A percentile compares a stretch with the other conserved stretches of the same genome.
Evolutionary conservation across 2,113 vertebrate species (phyloP).

Genomic region (Pyxicephalus adspersus): DNA sequence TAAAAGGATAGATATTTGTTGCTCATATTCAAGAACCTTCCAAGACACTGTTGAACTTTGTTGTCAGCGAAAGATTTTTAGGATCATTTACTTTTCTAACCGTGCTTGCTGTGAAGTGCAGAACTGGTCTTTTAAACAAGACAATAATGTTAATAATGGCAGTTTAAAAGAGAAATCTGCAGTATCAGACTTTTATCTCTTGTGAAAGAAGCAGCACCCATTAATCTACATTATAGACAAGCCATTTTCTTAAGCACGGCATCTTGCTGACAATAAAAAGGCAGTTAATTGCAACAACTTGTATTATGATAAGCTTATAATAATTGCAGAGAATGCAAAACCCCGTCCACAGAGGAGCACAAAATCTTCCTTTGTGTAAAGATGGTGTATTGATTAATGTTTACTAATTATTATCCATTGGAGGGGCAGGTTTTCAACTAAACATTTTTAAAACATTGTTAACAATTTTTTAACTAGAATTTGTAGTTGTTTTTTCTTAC

Average conservation of each 20-base stretch:
- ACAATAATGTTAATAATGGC: neutral
- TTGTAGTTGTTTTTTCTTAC: too few species aligned
- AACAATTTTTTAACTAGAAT: neutral
- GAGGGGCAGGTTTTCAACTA: neutral
- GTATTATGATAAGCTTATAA: neutral
- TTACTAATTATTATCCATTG: neutral
- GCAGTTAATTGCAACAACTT: conserved; percentile 17
- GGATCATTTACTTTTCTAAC: too few species aligned
- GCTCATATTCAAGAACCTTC: too few species aligned
- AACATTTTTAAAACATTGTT: neutral
- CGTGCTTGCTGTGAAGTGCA: neutral
- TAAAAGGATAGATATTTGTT: too few species aligned
- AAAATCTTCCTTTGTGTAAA: neutral
- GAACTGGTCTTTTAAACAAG: neutral
- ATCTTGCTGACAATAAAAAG: neutral
- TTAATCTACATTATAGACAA: neutral
- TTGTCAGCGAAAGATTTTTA: too few species aligned
- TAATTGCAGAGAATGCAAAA: neutral
- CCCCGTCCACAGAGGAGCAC: neutral
- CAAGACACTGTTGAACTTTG: too few species aligned
- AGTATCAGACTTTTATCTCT: neutral
- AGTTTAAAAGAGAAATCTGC: neutral
- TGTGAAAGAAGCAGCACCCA: neutral
- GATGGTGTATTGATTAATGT: neutral
- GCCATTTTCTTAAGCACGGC: neutral